These are phyloP conservation scores for Siphonodentalium dalli DNA, from an alignment of 2,888 invertebrate species.

Conservation along the genomic window DNA sequence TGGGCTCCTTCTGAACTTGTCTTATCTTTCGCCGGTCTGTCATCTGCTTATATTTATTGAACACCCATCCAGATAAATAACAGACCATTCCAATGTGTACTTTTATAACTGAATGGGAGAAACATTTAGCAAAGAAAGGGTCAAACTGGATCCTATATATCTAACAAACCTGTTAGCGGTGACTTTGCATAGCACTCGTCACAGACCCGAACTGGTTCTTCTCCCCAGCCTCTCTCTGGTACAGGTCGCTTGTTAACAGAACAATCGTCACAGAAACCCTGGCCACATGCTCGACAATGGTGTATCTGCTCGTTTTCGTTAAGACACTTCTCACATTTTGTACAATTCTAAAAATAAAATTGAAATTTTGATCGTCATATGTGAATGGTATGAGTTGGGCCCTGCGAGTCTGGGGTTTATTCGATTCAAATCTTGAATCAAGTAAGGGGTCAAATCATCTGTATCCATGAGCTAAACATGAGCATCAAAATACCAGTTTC, in stretches of 20 bases:
- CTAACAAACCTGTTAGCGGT: slow-evolving; percentile 34
- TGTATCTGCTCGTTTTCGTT: slow-evolving; percentile 54
- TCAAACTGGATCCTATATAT: too few relatives aligned
- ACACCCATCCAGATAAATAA: too few relatives aligned
- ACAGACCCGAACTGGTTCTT: slow-evolving; percentile 77
- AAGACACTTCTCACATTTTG: slow-evolving; percentile 72
- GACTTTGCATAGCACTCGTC: slow-evolving; percentile 70
- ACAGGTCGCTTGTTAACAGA: slow-evolving; percentile 75
- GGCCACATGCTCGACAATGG: slow-evolving; percentile 81
- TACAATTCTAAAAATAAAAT: slow-evolving; percentile 64
- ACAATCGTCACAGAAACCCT: slow-evolving; percentile 80
- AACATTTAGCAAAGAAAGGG: too few relatives aligned
- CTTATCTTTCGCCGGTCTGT: too few relatives aligned
- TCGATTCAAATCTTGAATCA: background rate
- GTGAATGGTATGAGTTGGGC: background rate
- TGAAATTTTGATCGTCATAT: background rate
- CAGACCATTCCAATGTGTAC: too few relatives aligned
- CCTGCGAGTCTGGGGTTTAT: background rate
- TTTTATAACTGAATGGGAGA: too few relatives aligned
- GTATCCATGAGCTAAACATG: too few relatives aligned
- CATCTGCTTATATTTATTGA: too few relatives aligned
- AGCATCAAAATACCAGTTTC: too few relatives aligned
- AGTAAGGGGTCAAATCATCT: background rate
- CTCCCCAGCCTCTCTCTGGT: slow-evolving; percentile 76
- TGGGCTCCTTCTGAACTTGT: too few relatives aligned